These are phyloP conservation scores for Blennius ocellaris DNA, from an alignment of 2,113 vertebrate genomes.

Conservation along the genomic window DNA sequence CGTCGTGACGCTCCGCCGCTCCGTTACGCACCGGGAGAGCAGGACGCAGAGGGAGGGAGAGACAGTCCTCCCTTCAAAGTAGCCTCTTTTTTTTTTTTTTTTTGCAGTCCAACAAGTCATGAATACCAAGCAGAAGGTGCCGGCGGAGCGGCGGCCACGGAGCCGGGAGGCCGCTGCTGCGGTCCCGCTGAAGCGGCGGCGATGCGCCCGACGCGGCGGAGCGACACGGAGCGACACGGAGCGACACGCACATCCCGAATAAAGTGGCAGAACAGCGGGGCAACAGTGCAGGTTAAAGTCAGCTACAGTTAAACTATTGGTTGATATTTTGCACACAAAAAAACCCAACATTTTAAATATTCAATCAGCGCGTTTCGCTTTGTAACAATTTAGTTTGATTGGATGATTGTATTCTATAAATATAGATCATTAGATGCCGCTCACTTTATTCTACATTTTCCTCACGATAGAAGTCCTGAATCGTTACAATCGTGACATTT, in stretches of 20 bases:
- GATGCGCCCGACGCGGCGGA: background rate
- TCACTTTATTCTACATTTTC: too few species aligned
- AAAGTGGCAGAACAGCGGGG: background rate
- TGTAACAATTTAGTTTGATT: too few species aligned
- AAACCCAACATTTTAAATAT: too few species aligned
- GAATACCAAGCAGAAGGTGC: constrained; percentile 73
- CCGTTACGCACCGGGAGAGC: constrained; percentile 37
- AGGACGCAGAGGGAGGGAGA: constrained; percentile 3
- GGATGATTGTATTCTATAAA: too few species aligned
- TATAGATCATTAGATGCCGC: too few species aligned
- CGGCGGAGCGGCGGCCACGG: constrained; percentile 8
- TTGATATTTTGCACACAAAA: too few species aligned
- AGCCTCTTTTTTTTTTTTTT: constrained; percentile 51
- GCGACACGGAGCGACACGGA: background rate
- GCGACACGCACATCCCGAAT: background rate
- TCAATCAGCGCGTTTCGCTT: too few species aligned
- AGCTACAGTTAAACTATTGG: too few species aligned
- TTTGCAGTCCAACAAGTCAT: constrained; percentile 47
- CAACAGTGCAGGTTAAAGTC: too few species aligned
- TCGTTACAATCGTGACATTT: background rate
- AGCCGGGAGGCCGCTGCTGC: constrained; percentile 11
- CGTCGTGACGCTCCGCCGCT: background rate
- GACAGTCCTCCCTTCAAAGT: constrained; percentile 63
- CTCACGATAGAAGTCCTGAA: too few species aligned
- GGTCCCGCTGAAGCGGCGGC: background rate